Evolutionary conservation across 2,113 vertebrate species (phyloP).

Genomic region (Ondatra zibethicus): DNA sequence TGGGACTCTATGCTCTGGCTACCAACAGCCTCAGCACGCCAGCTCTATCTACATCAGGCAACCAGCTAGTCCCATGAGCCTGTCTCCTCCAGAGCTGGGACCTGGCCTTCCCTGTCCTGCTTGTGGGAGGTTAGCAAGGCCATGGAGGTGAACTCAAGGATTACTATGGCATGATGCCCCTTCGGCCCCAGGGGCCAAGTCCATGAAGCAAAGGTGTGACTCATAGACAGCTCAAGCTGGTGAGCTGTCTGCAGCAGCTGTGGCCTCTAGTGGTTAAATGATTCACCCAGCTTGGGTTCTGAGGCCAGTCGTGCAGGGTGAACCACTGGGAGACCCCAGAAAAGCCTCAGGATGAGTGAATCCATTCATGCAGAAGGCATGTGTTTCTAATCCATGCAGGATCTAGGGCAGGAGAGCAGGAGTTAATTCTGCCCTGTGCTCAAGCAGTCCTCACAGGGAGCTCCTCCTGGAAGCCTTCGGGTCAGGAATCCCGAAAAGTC

Average conservation of each 20-base stretch:
- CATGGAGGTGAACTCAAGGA: constrained; percentile 39
- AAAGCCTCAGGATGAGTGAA: background rate
- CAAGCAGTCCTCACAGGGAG: background rate
- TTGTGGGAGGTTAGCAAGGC: background rate
- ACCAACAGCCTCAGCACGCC: background rate
- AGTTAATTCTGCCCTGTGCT: constrained; percentile 8
- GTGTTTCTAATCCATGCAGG: background rate
- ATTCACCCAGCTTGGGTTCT: constrained; percentile 62
- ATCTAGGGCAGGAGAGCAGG: background rate
- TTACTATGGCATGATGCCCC: constrained; percentile 18
- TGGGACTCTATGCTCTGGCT: background rate
- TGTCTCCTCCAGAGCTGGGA: background rate
- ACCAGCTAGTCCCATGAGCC: background rate
- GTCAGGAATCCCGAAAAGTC: background rate
- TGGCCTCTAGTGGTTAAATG: constrained; percentile 42
- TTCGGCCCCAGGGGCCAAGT: background rate
- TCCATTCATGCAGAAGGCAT: background rate
- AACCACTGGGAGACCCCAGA: constrained; percentile 64
- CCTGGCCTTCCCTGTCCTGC: background rate
- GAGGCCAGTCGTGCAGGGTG: constrained; percentile 31
- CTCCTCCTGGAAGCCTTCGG: background rate
- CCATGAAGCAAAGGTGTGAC: constrained; percentile 66
- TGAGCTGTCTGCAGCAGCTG: constrained; percentile 70
- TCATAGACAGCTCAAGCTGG: constrained; percentile 62
- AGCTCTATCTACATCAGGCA: constrained; percentile 2